A percentile compares a stretch with the other conserved stretches of the same genome.
phyloP scores from a whole-genome alignment of 2,113 vertebrate genomes.

The Tamias sibiricus region DNA sequence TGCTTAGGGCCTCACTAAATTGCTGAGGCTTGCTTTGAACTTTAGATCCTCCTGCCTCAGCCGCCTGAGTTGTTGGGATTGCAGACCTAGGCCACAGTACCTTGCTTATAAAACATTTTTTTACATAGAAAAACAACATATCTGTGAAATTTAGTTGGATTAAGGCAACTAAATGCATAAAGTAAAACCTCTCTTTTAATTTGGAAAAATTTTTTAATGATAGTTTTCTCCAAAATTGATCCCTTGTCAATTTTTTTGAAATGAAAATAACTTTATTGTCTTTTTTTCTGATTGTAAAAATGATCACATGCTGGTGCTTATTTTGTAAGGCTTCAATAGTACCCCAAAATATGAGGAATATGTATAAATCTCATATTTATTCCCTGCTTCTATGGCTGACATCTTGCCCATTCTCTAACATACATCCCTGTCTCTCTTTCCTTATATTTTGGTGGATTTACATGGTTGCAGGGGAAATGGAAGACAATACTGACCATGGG shows the following conservation, averaged over 20 bases:
- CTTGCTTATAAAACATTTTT: neutral
- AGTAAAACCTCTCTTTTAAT: neutral
- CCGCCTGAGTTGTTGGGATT: too few species aligned
- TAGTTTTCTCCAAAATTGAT: neutral
- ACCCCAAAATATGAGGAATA: slow-evolving; percentile 46
- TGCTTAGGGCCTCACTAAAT: too few species aligned
- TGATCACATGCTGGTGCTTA: slow-evolving; percentile 2
- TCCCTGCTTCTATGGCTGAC: neutral
- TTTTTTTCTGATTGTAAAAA: slow-evolving; percentile 38
- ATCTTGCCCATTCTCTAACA: neutral
- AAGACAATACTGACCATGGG: neutral
- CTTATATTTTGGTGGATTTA: neutral
- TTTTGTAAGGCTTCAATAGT: neutral
- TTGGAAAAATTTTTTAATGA: slow-evolving; percentile 4
- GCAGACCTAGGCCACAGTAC: too few species aligned
- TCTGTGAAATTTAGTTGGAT: neutral
- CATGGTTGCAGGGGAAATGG: neutral
- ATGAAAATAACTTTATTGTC: slow-evolving; percentile 35
- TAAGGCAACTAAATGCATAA: slow-evolving; percentile 28
- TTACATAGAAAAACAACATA: neutral
- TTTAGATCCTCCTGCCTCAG: too few species aligned
- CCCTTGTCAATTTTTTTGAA: slow-evolving; percentile 3
- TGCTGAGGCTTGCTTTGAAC: too few species aligned
- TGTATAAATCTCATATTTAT: slow-evolving; percentile 12
- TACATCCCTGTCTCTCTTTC: neutral